phyloP scores from a whole-genome alignment of 92 coral and sea anemone genomes.

The Parazoanthus swiftii region DNA sequence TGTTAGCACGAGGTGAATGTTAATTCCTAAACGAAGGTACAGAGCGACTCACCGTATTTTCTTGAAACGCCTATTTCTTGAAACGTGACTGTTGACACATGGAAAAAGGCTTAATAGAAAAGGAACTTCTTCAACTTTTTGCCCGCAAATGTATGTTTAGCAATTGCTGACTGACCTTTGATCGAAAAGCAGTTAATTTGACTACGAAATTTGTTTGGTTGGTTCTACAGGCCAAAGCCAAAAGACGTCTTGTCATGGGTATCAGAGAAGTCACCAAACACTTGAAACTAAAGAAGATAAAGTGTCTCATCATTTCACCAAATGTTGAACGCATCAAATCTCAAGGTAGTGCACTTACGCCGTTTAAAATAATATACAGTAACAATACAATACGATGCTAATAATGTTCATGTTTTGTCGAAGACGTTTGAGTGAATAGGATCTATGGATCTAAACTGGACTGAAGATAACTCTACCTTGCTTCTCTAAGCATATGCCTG shows the following conservation, averaged over 20 bases:
- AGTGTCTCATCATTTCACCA: conserved; percentile 89
- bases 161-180: too few species aligned
- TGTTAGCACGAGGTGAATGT: too few species aligned
- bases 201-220: background rate
- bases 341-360: conserved; percentile 59
- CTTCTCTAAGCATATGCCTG: background rate
- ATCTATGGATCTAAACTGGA: background rate
- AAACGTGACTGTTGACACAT: too few species aligned
- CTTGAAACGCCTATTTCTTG: too few species aligned
- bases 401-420: background rate
- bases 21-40: too few species aligned
- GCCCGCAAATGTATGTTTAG: too few species aligned
- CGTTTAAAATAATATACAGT: too few species aligned
- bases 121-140: too few species aligned
- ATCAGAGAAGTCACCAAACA: conserved; percentile 90
- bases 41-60: too few species aligned
- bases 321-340: conserved; percentile 89
- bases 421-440: too few species aligned
- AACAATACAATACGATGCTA: too few species aligned
- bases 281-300: conserved; percentile 78
- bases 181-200: background rate
- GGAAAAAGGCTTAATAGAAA: too few species aligned
- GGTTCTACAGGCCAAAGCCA: conserved; percentile 76
- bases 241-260: conserved; percentile 86
- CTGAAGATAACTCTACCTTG: background rate